These are phyloP conservation scores for Cryptotis parvus DNA, from an alignment of 2,113 vertebrate species.

Conservation along the genomic window DNA sequence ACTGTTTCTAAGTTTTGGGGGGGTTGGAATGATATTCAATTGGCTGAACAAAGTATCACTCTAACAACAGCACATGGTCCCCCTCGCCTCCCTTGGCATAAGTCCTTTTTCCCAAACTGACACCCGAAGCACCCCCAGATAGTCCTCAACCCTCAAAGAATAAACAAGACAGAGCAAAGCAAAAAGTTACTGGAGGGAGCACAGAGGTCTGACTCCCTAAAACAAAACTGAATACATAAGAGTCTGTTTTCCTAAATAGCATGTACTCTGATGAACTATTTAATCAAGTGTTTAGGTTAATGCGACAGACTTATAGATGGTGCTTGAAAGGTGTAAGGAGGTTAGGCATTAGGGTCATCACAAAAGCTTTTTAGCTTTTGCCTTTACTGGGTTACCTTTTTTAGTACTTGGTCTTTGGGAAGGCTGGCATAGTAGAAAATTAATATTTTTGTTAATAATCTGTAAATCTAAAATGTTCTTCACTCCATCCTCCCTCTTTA, in stretches of 20 bases:
- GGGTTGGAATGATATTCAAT: too few relatives aligned
- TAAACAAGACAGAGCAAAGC: neutral
- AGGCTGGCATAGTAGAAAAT: slow-evolving; percentile 11
- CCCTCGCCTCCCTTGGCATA: too few relatives aligned
- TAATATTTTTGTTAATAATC: slow-evolving; percentile 54
- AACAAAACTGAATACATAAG: neutral
- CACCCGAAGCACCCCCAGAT: too few relatives aligned
- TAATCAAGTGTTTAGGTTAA: neutral
- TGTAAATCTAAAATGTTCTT: slow-evolving; percentile 44
- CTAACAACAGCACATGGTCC: too few relatives aligned
- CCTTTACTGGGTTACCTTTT: neutral
- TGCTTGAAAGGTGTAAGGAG: neutral
- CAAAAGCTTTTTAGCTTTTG: neutral
- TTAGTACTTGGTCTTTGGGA: slow-evolving; percentile 21
- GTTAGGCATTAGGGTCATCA: neutral
- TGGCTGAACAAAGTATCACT: too few relatives aligned
- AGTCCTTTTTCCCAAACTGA: too few relatives aligned
- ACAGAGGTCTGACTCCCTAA: slow-evolving; percentile 7
- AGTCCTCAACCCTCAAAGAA: too few relatives aligned
- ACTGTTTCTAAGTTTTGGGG: too few relatives aligned
- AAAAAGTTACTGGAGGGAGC: neutral
- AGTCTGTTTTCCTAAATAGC: slow-evolving; percentile 25
- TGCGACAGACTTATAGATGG: neutral
- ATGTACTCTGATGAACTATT: neutral
- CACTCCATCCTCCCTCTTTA: slow-evolving; percentile 9